Evolutionary conservation across 2,888 invertebrate species (phyloP).

Genomic region (Ametastegia equiseti): DNA sequence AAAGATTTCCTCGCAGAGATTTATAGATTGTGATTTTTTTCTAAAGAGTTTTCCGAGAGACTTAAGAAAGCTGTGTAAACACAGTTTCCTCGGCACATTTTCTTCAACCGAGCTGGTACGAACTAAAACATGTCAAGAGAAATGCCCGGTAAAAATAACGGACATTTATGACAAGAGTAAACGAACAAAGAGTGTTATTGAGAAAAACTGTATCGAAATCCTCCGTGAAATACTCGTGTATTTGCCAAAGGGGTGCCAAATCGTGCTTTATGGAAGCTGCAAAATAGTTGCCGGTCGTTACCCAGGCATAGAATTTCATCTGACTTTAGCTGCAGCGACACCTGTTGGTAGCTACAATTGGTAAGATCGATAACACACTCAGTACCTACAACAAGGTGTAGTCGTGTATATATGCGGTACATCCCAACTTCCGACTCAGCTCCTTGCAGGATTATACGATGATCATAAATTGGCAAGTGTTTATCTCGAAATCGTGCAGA

Average conservation of each 20-base stretch:
- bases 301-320: neutral
- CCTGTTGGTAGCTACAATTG: slow-evolving; percentile 31
- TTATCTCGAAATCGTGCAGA: neutral
- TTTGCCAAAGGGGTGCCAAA: neutral
- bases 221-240: neutral
- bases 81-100: too few species aligned
- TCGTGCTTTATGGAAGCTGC: neutral
- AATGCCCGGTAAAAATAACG: too few species aligned
- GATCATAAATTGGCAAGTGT: neutral
- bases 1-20: too few species aligned
- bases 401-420: neutral
- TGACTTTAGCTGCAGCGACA: slow-evolving; percentile 35
- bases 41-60: too few species aligned
- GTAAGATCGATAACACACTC: slow-evolving; percentile 29
- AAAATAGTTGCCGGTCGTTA: slow-evolving; percentile 17
- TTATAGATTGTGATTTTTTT: too few species aligned
- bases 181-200: neutral
- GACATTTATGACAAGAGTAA: neutral
- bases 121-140: too few species aligned
- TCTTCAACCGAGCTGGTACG: too few species aligned
- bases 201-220: neutral
- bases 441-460: neutral
- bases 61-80: too few species aligned
- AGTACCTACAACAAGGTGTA: neutral
- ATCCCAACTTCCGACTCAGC: neutral